These are phyloP conservation scores for Caenorhabditis sp. DNA, from an alignment of 2,888 invertebrate genomes.

Conservation along the genomic window DNA sequence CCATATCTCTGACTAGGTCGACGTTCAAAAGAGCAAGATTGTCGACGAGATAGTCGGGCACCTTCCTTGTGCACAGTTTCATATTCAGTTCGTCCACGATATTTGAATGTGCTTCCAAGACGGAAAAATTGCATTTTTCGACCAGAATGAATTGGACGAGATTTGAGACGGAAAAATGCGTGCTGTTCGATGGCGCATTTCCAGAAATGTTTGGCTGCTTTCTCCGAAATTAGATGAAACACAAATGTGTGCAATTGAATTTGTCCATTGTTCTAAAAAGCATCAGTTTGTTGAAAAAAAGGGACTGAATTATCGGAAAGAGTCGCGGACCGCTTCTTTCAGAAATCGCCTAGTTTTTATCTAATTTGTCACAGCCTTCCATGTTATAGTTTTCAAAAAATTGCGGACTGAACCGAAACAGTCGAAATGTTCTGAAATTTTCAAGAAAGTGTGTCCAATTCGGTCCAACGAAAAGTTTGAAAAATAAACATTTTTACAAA, in stretches of 20 bases:
- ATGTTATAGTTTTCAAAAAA: too few species aligned
- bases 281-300: too few species aligned
- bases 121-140: conserved; percentile 80
- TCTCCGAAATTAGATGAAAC: conserved; percentile 90
- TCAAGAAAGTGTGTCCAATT: too few species aligned
- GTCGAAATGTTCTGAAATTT: too few species aligned
- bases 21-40: conserved; percentile 90
- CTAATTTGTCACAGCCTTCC: too few species aligned
- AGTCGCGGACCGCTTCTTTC: too few species aligned
- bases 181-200: conserved; percentile 99
- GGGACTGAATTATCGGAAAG: too few species aligned
- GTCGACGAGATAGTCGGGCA: conserved; percentile 78
- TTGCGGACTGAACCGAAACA: too few species aligned
- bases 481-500: too few species aligned
- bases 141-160: conserved; percentile 27
- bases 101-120: conserved; percentile 96
- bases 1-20: conserved; percentile 83
- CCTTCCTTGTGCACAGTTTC: conserved; percentile 75
- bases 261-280: conserved; percentile 54
- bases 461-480: too few species aligned
- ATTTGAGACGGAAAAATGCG: conserved; percentile 88
- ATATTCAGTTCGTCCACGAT: conserved; percentile 92
- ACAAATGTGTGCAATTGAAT: conserved; percentile 96
- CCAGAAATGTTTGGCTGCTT: conserved; percentile 99
- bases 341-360: too few species aligned